Conservation (phyloP, 1,140 invertebrate genomes). For the Camponotus vicinus region DNA sequence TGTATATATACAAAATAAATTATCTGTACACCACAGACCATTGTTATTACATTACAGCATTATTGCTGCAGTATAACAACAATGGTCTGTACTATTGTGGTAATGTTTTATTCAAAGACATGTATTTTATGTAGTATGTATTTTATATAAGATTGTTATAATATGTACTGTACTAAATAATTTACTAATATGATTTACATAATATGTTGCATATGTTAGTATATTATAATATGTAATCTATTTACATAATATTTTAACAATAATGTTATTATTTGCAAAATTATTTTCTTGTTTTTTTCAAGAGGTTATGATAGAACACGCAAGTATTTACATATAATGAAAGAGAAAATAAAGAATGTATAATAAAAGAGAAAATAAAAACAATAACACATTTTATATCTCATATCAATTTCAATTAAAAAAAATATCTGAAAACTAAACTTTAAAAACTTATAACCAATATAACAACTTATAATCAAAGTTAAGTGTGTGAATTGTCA, state of each 20-base stretch:
- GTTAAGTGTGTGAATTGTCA: background rate
- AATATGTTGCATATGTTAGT: background rate
- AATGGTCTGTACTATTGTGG: too few relatives aligned
- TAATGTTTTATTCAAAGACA: background rate
- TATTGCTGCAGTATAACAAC: too few relatives aligned
- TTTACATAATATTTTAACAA: background rate
- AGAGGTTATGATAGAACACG: constrained; percentile 28
- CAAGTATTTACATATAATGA: background rate
- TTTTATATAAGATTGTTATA: background rate
- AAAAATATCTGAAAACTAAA: constrained; percentile 19
- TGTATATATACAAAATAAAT: background rate
- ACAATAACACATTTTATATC: background rate
- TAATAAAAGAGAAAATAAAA: background rate
- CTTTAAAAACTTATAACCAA: background rate
- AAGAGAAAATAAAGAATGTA: too few relatives aligned
- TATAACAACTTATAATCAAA: constrained; percentile 26
- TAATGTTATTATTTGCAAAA: background rate
- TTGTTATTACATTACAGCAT: too few relatives aligned
- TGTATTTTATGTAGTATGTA: too few relatives aligned
- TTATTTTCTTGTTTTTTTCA: constrained; percentile 16
- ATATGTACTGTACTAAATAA: background rate
- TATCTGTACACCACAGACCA: too few relatives aligned
- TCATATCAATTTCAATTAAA: background rate
- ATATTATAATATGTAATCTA: too few relatives aligned
- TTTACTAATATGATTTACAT: background rate